phyloP scores from a whole-genome alignment of 2,888 invertebrate species.

The Linnaemya vulpina region DNA sequence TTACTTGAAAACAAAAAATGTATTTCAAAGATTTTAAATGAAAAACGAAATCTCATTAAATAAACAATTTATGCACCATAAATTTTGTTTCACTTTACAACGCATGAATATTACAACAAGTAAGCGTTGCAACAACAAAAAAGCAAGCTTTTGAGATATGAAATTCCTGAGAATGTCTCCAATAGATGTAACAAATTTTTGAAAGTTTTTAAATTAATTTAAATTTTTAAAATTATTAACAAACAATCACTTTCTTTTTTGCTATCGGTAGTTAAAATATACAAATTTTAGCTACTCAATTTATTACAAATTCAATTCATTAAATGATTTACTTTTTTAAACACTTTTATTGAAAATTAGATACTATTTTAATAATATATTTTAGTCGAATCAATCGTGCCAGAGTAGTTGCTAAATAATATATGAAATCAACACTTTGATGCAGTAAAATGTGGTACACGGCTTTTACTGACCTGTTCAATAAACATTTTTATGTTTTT shows the following conservation, averaged over 20 bases:
- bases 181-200: too few relatives aligned
- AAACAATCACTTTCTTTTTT: neutral
- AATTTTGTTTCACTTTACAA: neutral
- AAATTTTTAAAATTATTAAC: too few relatives aligned
- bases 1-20: neutral
- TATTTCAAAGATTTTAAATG: neutral
- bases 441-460: conserved; percentile 30
- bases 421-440: conserved; percentile 41
- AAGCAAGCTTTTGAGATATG: too few relatives aligned
- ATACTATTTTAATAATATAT: neutral
- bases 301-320: too few relatives aligned
- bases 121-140: too few relatives aligned
- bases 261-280: neutral
- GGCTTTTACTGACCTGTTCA: conserved; percentile 25
- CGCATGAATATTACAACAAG: too few relatives aligned
- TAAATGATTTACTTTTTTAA: too few relatives aligned
- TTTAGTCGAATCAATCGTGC: neutral
- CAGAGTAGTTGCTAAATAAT: neutral
- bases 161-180: too few relatives aligned
- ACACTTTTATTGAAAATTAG: neutral
- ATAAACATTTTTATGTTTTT: conserved; percentile 20
- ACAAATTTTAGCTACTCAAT: neutral
- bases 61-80: neutral
- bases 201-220: too few relatives aligned
- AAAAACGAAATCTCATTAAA: neutral